A percentile compares a stretch with the other conserved stretches of the same genome.
These are phyloP conservation scores for Characodon lateralis DNA, from an alignment of 2,797 vertebrate genomes.

Conservation along the genomic window DNA sequence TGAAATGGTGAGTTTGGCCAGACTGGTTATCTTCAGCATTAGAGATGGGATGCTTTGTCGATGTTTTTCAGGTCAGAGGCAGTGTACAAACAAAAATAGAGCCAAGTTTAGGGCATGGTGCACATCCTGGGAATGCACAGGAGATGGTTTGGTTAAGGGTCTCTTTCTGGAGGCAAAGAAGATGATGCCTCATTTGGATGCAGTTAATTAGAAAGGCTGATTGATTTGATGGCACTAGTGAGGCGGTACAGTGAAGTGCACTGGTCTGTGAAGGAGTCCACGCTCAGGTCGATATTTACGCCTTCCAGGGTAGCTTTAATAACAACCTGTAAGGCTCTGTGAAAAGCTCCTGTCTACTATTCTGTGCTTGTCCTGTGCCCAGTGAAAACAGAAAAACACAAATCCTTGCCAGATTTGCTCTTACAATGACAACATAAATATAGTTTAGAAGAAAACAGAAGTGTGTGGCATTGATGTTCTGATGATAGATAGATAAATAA, in stretches of 20 bases:
- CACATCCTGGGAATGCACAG: constrained; percentile 30
- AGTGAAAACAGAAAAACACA: constrained; percentile 40
- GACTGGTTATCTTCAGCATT: constrained; percentile 10
- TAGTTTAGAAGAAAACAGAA: background rate
- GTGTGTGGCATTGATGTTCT: constrained; percentile 33
- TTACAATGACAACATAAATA: constrained; percentile 8
- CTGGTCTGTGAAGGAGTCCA: constrained; percentile 76
- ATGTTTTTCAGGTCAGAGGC: constrained; percentile 28
- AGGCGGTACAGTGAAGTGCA: constrained; percentile 68
- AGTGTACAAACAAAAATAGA: constrained; percentile 51
- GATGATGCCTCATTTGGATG: constrained; percentile 75
- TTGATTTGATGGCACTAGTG: constrained; percentile 78
- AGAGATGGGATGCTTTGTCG: constrained; percentile 10
- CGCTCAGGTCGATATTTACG: constrained; percentile 74
- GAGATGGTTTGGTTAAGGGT: constrained; percentile 58
- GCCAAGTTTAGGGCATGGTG: constrained; percentile 19
- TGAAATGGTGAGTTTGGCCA: constrained; percentile 10
- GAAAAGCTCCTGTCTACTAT: constrained; percentile 38
- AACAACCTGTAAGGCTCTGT: constrained; percentile 68
- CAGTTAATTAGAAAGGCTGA: constrained; percentile 82
- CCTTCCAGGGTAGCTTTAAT: constrained; percentile 74
- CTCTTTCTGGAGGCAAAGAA: constrained; percentile 49
- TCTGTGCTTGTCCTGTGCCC: constrained; percentile 40
- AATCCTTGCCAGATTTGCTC: constrained; percentile 40
- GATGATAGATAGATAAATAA: constrained; percentile 2